A percentile compares a stretch with the other conserved stretches of the same genome.
These are phyloP conservation scores for Trididemnum nubilum DNA, from an alignment of 23 tunicate genomes.

Conservation along the genomic window DNA sequence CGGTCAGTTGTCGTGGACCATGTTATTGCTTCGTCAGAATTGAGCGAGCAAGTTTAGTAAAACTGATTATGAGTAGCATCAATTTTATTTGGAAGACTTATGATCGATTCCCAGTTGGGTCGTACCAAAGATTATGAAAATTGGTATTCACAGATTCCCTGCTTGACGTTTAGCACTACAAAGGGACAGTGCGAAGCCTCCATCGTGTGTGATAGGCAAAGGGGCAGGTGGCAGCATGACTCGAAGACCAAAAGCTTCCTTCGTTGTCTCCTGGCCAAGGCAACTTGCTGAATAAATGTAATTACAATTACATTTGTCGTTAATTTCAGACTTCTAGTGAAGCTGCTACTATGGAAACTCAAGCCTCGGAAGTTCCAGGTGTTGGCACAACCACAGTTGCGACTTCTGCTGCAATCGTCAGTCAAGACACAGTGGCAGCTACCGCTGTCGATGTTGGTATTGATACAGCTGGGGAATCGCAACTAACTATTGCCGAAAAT, in stretches of 20 bases:
- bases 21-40: too few species aligned
- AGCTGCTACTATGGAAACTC: conserved; percentile 6
- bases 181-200: neutral
- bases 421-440: neutral
- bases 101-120: neutral
- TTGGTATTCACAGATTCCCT: neutral
- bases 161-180: neutral
- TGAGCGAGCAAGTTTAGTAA: too few species aligned
- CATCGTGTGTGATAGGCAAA: too few species aligned
- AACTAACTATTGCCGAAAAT: neutral
- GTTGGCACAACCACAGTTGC: neutral
- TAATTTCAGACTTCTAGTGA: conserved; percentile 11
- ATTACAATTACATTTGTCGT: too few species aligned
- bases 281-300: too few species aligned
- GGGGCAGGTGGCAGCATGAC: too few species aligned
- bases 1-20: too few species aligned
- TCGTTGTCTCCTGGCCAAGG: too few species aligned
- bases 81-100: neutral
- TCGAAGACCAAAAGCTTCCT: too few species aligned
- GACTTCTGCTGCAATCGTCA: neutral
- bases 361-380: neutral
- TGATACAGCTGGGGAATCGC: neutral
- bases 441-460: neutral
- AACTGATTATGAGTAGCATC: too few species aligned
- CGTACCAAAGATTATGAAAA: neutral